A percentile compares a stretch with the other conserved stretches of the same genome.
Evolutionary conservation across 2,113 vertebrate species (phyloP).

Genomic region (Myotis lucifugus): DNA sequence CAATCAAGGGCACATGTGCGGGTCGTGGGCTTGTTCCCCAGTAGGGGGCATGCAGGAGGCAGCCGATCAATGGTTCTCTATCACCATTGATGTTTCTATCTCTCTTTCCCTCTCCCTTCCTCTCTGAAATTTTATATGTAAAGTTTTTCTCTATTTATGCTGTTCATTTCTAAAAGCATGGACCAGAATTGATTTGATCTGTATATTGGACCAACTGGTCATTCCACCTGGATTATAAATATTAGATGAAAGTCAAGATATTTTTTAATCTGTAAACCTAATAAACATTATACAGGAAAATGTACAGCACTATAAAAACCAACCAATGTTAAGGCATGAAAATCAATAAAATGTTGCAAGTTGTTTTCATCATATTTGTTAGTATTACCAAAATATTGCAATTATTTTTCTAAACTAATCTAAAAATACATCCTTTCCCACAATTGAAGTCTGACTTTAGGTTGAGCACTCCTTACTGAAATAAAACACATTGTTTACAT

Average conservation of each 20-base stretch:
- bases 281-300: neutral
- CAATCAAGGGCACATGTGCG: too few species aligned
- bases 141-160: neutral
- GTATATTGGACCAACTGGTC: neutral
- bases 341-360: neutral
- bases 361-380: neutral
- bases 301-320: neutral
- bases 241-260: neutral
- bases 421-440: conserved; percentile 24
- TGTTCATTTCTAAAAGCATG: neutral
- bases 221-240: neutral
- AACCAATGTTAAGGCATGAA: neutral
- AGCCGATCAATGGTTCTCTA: too few species aligned
- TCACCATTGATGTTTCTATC: too few species aligned
- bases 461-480: neutral
- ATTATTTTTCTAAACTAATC: conserved; percentile 47
- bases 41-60: too few species aligned
- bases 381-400: neutral
- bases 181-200: neutral
- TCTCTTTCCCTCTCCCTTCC: too few species aligned
- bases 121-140: neutral
- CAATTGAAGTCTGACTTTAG: neutral
- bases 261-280: neutral
- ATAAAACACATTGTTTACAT: conserved; percentile 3
- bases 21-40: too few species aligned